These are phyloP conservation scores for Strigamia crassipes DNA, from an alignment of 2,888 invertebrate species.

Conservation along the genomic window DNA sequence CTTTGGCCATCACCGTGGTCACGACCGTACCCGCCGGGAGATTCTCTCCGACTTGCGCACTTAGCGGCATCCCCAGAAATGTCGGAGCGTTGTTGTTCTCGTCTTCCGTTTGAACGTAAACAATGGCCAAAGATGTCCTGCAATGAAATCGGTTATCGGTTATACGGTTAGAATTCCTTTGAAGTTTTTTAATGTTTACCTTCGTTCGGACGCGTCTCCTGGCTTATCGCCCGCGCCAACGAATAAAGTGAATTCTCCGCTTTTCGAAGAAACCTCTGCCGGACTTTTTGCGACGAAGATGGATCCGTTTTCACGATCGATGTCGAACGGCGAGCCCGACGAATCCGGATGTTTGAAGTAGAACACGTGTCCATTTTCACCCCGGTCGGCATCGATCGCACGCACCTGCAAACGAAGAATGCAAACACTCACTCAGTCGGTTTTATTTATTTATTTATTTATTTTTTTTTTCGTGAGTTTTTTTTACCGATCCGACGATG, in stretches of 20 bases:
- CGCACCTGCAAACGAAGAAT: conserved; percentile 65
- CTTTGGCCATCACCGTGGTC: conserved; percentile 44
- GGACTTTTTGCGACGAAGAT: conserved; percentile 53
- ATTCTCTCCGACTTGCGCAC: conserved; percentile 49
- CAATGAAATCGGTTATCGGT: no score
- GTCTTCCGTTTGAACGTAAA: conserved; percentile 51
- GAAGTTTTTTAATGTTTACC: conserved; percentile 59
- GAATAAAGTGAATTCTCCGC: conserved; percentile 71
- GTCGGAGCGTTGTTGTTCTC: conserved; percentile 52
- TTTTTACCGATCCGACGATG: conserved; percentile 69
- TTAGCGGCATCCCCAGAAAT: conserved; percentile 49
- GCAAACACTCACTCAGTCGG: no score
- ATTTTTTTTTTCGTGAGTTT: neutral
- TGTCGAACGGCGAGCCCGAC: conserved; percentile 53
- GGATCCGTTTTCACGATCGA: conserved; percentile 54
- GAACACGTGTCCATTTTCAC: conserved; percentile 74
- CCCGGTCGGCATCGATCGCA: conserved; percentile 81
- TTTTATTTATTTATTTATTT: no score
- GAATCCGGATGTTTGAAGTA: conserved; percentile 69
- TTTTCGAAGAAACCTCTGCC: conserved; percentile 66
- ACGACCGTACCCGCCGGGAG: conserved; percentile 48
- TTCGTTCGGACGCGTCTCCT: conserved; percentile 77
- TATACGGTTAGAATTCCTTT: no score
- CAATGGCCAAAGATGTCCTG: conserved; percentile 49
- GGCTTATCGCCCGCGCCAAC: conserved; percentile 84